Evolutionary conservation across 2,888 invertebrate species (phyloP).

Genomic region (Reticulitermes lucifugus): DNA sequence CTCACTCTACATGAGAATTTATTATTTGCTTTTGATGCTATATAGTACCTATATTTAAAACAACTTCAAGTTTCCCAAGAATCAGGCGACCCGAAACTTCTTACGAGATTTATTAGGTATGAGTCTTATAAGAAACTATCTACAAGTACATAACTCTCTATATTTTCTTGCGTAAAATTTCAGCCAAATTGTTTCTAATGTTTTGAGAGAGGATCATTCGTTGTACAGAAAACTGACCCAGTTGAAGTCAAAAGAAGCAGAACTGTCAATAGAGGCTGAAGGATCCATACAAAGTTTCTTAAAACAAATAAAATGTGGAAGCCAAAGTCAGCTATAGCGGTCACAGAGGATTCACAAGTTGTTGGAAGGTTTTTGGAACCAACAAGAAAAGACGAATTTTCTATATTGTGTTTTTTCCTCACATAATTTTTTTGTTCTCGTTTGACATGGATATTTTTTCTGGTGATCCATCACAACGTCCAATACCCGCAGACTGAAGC

Average conservation of each 20-base stretch:
- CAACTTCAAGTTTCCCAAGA: too few species aligned
- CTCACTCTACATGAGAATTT: too few species aligned
- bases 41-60: too few species aligned
- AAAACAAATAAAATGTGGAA: not conserved
- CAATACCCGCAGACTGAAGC: not conserved
- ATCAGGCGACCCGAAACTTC: too few species aligned
- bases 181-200: too few species aligned
- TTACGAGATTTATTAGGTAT: too few species aligned
- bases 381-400: not conserved
- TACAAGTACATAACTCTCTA: too few species aligned
- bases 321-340: not conserved
- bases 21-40: too few species aligned
- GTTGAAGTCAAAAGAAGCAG: not conserved
- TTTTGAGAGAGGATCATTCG: not conserved
- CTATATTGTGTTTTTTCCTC: not conserved
- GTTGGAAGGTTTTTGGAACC: not conserved
- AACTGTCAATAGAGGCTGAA: not conserved
- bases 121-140: too few species aligned
- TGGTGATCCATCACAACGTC: slow-evolving; percentile 13
- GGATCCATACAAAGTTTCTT: not conserved
- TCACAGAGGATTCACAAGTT: not conserved
- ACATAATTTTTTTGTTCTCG: not conserved
- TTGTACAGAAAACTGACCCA: not conserved
- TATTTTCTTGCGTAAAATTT: too few species aligned
- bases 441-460: slow-evolving; percentile 9